phyloP scores from a whole-genome alignment of 2,113 vertebrate genomes.

The Cettia cetti region DNA sequence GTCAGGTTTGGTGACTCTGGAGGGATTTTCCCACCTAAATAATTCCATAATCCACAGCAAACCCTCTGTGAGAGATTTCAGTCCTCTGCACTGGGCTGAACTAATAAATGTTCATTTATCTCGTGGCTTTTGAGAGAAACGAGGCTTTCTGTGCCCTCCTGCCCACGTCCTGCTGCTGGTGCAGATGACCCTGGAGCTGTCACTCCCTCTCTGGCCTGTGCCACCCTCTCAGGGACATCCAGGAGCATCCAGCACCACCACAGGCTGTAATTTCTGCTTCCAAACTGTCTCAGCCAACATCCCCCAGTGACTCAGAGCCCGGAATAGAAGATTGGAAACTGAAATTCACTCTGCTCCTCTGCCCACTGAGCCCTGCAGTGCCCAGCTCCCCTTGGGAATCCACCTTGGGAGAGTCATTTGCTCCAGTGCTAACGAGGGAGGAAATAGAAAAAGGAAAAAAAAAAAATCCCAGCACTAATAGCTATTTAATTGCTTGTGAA shows the following conservation, averaged over 20 bases:
- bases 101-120: neutral
- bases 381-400: neutral
- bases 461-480: neutral
- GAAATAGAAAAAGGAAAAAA: no score
- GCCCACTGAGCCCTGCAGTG: neutral
- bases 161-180: neutral
- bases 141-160: neutral
- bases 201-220: neutral
- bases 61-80: rapidly evolving
- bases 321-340: neutral
- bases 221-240: neutral
- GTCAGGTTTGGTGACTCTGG: no score
- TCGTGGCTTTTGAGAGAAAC: rapidly evolving
- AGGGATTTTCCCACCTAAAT: no score
- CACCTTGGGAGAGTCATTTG: neutral
- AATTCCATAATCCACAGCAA: neutral
- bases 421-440: neutral
- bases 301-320: neutral
- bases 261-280: neutral
- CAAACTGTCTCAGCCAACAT: neutral
- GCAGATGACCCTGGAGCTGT: neutral
- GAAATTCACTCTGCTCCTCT: neutral
- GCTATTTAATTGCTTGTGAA: neutral
- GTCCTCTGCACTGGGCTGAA: rapidly evolving
- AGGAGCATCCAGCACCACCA: neutral